Percentiles rank a stretch among this genome's conserved stretches.
These are phyloP conservation scores for Carduelis carduelis DNA, from an alignment of 2,797 vertebrate genomes.

Conservation along the genomic window DNA sequence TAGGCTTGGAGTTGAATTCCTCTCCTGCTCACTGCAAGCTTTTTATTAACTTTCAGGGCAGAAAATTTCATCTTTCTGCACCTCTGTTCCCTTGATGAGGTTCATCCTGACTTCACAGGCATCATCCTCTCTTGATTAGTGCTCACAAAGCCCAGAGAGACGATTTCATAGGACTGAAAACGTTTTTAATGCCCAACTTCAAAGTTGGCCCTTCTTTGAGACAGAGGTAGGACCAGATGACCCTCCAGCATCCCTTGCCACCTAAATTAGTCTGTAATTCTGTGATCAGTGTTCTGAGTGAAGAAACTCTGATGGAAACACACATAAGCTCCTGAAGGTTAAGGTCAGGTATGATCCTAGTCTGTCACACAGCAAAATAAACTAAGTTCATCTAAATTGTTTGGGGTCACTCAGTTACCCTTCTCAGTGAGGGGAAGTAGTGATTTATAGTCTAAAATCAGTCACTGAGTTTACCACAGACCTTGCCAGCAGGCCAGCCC, in stretches of 20 bases:
- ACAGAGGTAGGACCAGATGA: neutral
- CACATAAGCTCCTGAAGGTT: neutral
- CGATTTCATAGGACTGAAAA: conserved; percentile 14
- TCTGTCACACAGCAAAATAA: neutral
- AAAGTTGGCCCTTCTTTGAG: conserved; percentile 34
- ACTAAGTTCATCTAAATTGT: neutral
- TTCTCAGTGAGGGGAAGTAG: neutral
- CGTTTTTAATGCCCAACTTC: conserved; percentile 6
- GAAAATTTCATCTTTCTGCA: neutral
- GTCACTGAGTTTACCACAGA: neutral
- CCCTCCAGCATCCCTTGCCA: neutral
- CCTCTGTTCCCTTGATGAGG: conserved; percentile 4
- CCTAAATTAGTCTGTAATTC: conserved; percentile 22
- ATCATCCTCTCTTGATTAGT: conserved; percentile 17
- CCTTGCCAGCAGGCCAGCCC: neutral
- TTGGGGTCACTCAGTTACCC: neutral
- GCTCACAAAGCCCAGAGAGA: neutral
- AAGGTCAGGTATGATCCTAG: neutral
- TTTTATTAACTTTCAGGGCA: neutral
- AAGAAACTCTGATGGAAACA: neutral
- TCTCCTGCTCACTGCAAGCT: neutral
- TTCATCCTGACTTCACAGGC: conserved; percentile 2
- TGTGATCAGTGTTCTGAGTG: conserved; percentile 28
- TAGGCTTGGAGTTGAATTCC: neutral
- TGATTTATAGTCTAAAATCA: neutral